Conservation (phyloP, 1,140 invertebrate species). For the Palaemon carinicauda region DNA sequence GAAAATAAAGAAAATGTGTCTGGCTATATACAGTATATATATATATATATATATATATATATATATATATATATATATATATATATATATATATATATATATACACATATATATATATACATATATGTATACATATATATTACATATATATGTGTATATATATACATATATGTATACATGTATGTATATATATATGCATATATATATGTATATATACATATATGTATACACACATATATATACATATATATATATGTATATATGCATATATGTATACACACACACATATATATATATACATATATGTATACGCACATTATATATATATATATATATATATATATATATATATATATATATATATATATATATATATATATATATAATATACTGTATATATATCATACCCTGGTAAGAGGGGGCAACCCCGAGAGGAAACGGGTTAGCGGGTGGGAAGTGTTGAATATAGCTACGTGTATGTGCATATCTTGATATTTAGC, state of each 20-base stretch:
- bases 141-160: not conserved
- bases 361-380: not conserved
- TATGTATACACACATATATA: not conserved
- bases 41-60: not conserved
- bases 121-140: not conserved
- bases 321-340: not conserved
- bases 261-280: not conserved
- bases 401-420: no score
- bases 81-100: not conserved
- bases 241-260: not conserved
- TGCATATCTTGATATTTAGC: no score
- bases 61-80: not conserved
- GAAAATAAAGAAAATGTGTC: no score
- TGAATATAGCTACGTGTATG: no score
- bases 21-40: not conserved
- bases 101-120: not conserved
- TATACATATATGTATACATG: not conserved
- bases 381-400: not conserved
- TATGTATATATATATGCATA: not conserved
- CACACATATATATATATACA: not conserved
- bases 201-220: not conserved
- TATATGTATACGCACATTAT: not conserved
- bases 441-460: no score
- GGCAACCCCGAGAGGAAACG: no score
- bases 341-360: not conserved